phyloP scores from a whole-genome alignment of 2,797 vertebrate genomes.

The Semaprochilodus insignis region DNA sequence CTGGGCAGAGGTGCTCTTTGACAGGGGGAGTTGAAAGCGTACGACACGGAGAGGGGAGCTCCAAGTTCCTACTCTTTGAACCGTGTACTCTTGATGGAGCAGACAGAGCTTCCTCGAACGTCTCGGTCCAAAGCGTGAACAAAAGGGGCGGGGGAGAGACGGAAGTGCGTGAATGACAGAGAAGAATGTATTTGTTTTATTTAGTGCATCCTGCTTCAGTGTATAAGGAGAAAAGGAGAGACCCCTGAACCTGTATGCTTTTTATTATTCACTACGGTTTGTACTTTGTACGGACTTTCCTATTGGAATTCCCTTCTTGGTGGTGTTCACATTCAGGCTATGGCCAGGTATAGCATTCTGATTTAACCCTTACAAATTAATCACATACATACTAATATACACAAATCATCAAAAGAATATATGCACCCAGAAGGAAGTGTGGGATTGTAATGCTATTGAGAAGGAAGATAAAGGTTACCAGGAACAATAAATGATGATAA shows the following conservation, averaged over 20 bases:
- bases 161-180: constrained; percentile 2
- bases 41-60: constrained; percentile 85
- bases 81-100: constrained; percentile 64
- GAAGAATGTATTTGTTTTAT: constrained; percentile 11
- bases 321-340: constrained; percentile 26
- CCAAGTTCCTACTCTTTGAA: constrained; percentile 92
- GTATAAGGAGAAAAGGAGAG: background rate
- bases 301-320: background rate
- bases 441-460: too few species aligned
- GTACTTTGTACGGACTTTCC: background rate
- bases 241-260: background rate
- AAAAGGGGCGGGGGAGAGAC: constrained; percentile 22
- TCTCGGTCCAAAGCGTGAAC: constrained; percentile 53
- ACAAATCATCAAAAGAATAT: too few species aligned
- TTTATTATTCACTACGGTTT: constrained; percentile 9
- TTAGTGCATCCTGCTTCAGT: background rate
- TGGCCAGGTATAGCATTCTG: background rate
- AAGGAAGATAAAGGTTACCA: too few species aligned
- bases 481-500: too few species aligned
- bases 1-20: constrained; percentile 86
- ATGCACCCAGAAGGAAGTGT: too few species aligned
- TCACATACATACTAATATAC: too few species aligned
- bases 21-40: constrained; percentile 90
- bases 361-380: background rate
- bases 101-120: constrained; percentile 44